Evolutionary conservation across 2,888 invertebrate species (phyloP).

Genomic region (Chrysina gloriosa): DNA sequence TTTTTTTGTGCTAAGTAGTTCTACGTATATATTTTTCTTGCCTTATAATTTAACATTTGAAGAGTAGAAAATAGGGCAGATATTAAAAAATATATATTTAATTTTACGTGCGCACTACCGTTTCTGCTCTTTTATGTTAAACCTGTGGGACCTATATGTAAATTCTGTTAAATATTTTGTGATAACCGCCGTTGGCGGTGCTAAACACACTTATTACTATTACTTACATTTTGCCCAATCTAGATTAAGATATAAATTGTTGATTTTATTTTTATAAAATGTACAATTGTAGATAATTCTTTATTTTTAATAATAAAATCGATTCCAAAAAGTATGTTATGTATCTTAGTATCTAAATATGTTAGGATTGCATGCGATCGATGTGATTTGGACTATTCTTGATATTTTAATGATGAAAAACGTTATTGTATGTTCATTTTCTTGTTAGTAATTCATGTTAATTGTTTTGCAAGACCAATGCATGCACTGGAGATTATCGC

Average conservation of each 20-base stretch:
- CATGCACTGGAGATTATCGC: slow-evolving; percentile 91
- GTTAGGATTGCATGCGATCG: background rate
- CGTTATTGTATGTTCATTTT: slow-evolving; percentile 24
- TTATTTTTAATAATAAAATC: slow-evolving; percentile 18
- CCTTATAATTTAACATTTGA: background rate
- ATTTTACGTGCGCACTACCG: background rate
- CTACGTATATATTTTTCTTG: background rate
- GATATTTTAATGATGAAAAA: slow-evolving; percentile 16
- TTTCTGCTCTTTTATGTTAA: slow-evolving; percentile 2
- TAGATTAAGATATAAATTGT: slow-evolving; percentile 27
- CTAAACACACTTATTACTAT: slow-evolving; percentile 5
- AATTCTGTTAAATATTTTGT: background rate
- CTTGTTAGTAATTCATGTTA: slow-evolving; percentile 58
- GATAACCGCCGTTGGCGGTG: no score
- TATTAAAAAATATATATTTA: no score
- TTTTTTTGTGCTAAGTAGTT: background rate
- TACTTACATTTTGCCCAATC: background rate
- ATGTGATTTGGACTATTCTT: background rate
- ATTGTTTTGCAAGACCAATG: slow-evolving; percentile 76
- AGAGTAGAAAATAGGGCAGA: slow-evolving; percentile 13
- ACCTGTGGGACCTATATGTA: slow-evolving; percentile 2
- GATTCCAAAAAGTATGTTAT: background rate
- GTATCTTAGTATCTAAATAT: background rate
- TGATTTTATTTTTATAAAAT: slow-evolving; percentile 35
- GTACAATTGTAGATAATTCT: slow-evolving; percentile 16